phyloP scores from a whole-genome alignment of 1,140 invertebrate genomes.

The Cepaea nemoralis region DNA sequence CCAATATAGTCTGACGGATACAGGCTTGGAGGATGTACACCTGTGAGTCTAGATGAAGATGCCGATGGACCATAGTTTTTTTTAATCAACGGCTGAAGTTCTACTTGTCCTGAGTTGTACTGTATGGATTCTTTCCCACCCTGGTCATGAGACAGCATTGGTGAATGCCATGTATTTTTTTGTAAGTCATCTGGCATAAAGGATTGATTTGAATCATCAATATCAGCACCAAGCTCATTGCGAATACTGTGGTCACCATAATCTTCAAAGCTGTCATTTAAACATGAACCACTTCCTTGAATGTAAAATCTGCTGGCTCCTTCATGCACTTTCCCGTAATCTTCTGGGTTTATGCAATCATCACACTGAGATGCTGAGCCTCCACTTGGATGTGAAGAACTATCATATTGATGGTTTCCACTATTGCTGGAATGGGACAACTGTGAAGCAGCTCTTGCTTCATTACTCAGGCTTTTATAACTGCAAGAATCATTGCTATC shows the following conservation, averaged over 20 bases:
- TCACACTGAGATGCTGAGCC: conserved; percentile 22
- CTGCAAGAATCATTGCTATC: conserved; percentile 38
- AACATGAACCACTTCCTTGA: conserved; percentile 17
- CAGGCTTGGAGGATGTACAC: conserved; percentile 3
- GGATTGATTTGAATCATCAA: conserved; percentile 46
- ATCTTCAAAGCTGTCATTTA: conserved; percentile 43
- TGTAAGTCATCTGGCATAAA: conserved; percentile 26
- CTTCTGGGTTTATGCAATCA: not conserved
- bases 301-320: not conserved
- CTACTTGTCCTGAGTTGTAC: conserved; percentile 32
- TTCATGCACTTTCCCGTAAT: not conserved
- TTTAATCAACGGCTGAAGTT: conserved; percentile 30
- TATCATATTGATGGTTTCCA: not conserved
- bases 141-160: conserved; percentile 7
- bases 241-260: conserved; percentile 31
- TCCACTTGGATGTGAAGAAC: conserved; percentile 4
- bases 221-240: conserved; percentile 48
- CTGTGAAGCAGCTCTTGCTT: conserved; percentile 17
- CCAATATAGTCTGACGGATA: conserved; percentile 10
- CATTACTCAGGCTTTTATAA: conserved; percentile 30
- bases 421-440: not conserved
- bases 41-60: conserved; percentile 13
- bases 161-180: not conserved
- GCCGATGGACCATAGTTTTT: not conserved
- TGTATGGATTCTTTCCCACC: not conserved